Percentiles rank a stretch among this genome's conserved stretches.
Evolutionary conservation across 2,113 vertebrate species (phyloP).

Genomic region (Canis aureus): DNA sequence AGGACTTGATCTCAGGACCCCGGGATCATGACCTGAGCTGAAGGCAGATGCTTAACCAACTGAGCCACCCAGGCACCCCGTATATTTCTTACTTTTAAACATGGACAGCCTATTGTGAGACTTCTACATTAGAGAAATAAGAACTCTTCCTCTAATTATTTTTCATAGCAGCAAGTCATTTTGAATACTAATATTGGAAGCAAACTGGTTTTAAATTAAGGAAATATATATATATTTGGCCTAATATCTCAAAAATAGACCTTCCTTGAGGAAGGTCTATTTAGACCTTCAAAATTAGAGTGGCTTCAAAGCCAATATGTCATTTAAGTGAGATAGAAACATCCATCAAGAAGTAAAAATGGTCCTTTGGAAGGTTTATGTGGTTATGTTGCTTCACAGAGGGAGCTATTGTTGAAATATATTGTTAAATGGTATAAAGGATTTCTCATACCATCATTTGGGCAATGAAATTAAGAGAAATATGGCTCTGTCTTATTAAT

Average conservation of each 20-base stretch:
- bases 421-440: not conserved
- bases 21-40: not conserved
- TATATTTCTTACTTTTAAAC: not conserved
- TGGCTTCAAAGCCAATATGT: not conserved
- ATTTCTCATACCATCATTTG: not conserved
- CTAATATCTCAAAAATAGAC: too few relatives aligned
- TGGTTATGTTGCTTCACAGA: not conserved
- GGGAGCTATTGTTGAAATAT: not conserved
- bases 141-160: not conserved
- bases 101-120: not conserved
- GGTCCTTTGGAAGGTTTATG: not conserved
- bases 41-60: not conserved
- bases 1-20: not conserved
- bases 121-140: not conserved
- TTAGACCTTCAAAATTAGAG: not conserved
- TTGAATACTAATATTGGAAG: not conserved
- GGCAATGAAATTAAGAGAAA: not conserved
- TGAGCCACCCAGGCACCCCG: not conserved
- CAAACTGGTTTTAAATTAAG: not conserved
- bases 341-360: conserved; percentile 6
- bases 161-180: not conserved
- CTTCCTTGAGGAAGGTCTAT: not conserved
- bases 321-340: not conserved
- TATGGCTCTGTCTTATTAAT: not conserved
- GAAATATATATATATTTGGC: not conserved